Evolutionary conservation across 1,140 invertebrate species (phyloP), one percentile per base, ranked within the genome.

Genomic region (Drosophila virilis): DNA sequence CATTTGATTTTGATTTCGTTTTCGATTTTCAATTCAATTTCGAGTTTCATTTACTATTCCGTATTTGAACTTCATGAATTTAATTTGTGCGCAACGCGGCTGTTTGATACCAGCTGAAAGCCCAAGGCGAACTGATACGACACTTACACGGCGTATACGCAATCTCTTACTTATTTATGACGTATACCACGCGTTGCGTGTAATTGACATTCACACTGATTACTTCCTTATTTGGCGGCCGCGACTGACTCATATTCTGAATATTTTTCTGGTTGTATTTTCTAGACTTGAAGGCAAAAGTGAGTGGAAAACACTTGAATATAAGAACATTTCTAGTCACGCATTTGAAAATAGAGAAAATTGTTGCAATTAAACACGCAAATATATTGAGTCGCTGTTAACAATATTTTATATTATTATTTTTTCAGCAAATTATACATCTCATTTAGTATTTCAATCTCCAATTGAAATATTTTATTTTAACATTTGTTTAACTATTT

Each of bases 181-280:
- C 64, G 72, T 71, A 32, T 48, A 12, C 33, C 32, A 33, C 58
- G 22, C 22, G 28, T 68, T 68, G 58, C 57, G 57, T 77, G 72
- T 77, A 74, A 77, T 77, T 77, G 71, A 70, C 71, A 78, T 75
- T 75, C 72, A 50, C 37, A 43, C 37, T 45, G 52, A 70, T 70
- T 74, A 75, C 75, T 78, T 78, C 75, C 75, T 60, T 74, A 74
- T 78, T 78, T 48, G 71, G 71, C 40, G 45, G 57, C 51, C 43
- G 32, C 51, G 43, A 66, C 33, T 70, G 59, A 58, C 58, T 52
- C 52, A 75, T 37, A 37, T 13, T 33, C 35, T 9, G 43, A 9
- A 38, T 40, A 51, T 28, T 40, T 55, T 37, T n/a, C n/a, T 54
- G 50, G 9, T 6, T 42, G n/a, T n/a, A n/a, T 5, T 12, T 54